These are phyloP conservation scores for Pachypeltis micranthus DNA, from an alignment of 1,140 invertebrate genomes.

Conservation along the genomic window DNA sequence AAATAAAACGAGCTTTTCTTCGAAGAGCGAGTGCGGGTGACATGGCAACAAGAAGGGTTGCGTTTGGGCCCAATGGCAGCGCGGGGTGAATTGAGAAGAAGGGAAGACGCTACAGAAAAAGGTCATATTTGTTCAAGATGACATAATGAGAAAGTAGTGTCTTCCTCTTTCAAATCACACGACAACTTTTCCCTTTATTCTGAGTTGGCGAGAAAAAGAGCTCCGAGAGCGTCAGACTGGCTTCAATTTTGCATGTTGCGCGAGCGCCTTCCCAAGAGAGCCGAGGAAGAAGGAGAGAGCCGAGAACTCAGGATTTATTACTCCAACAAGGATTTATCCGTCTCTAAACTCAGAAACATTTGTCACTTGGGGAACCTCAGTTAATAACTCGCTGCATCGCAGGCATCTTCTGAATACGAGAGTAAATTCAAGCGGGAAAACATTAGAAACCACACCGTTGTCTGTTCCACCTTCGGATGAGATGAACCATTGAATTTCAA, in stretches of 20 bases:
- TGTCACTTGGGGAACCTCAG: background rate
- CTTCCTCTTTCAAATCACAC: background rate
- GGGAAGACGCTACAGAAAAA: background rate
- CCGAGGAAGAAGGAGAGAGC: background rate
- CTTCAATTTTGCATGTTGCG: slow-evolving; percentile 5
- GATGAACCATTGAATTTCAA: too few relatives aligned
- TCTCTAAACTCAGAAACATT: slow-evolving; percentile 8
- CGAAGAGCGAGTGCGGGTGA: too few relatives aligned
- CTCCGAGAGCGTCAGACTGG: background rate
- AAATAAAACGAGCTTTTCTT: too few relatives aligned
- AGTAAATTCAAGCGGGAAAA: background rate
- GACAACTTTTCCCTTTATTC: background rate
- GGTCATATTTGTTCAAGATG: slow-evolving; percentile 8
- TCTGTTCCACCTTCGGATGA: too few relatives aligned
- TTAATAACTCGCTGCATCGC: slow-evolving; percentile 5
- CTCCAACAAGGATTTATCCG: slow-evolving; percentile 7
- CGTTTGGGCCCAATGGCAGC: too few relatives aligned
- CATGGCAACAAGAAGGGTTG: too few relatives aligned
- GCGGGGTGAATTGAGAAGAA: too few relatives aligned
- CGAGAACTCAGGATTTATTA: background rate
- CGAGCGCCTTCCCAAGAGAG: background rate
- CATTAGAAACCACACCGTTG: too few relatives aligned
- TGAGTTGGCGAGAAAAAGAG: too few relatives aligned
- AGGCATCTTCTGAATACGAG: background rate
- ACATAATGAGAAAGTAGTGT: slow-evolving; percentile 6